Evolutionary conservation across 2,888 invertebrate species (phyloP).

Genomic region (Dicyrtomina minuta): DNA sequence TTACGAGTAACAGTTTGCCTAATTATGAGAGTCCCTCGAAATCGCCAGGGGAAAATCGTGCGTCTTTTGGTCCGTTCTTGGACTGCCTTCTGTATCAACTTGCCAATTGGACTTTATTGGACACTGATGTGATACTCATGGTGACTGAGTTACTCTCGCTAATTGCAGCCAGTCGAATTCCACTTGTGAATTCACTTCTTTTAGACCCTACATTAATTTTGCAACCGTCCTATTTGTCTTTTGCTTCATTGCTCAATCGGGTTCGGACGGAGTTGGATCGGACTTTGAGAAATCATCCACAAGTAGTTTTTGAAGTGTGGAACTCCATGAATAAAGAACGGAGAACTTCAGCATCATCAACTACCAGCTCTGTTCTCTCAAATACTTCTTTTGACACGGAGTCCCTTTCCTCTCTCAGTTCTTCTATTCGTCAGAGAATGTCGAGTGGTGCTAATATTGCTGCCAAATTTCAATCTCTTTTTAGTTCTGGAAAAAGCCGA

Average conservation of each 20-base stretch:
- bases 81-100: conserved; percentile 46
- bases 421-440: conserved; percentile 16
- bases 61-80: conserved; percentile 50
- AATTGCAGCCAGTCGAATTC: conserved; percentile 47
- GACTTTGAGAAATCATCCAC: conserved; percentile 33
- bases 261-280: conserved; percentile 48
- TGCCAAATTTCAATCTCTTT: conserved; percentile 9
- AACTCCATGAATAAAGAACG: conserved; percentile 31
- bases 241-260: conserved; percentile 48
- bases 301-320: conserved; percentile 42
- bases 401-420: conserved; percentile 13
- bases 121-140: conserved; percentile 47
- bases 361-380: background rate
- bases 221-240: conserved; percentile 51
- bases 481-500: conserved; percentile 5
- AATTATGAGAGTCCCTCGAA: conserved; percentile 24
- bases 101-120: conserved; percentile 39
- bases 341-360: conserved; percentile 20
- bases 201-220: conserved; percentile 48
- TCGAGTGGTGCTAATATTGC: conserved; percentile 19
- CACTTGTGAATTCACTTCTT: conserved; percentile 46
- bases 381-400: conserved; percentile 16
- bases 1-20: conserved; percentile 38
- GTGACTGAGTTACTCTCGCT: conserved; percentile 48
- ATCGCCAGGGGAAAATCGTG: conserved; percentile 6